Base-by-base conservation (phyloP, 1,140 invertebrate genomes). In the Magallana gigas region DNA sequence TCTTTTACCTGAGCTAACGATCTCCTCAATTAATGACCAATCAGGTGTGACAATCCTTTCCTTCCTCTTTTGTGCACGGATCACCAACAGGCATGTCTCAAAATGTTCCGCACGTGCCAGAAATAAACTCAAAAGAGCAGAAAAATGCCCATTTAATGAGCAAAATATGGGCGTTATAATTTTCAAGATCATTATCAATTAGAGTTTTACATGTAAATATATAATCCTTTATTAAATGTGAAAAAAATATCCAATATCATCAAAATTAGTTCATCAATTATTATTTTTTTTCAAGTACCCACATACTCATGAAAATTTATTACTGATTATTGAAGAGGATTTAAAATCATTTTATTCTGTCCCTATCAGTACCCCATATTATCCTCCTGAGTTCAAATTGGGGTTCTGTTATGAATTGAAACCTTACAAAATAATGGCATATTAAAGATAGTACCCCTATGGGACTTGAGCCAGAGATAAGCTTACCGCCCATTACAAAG, bases 361-460 rank as follows among this genome's bases (percentile, higher is more conserved):
- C 68, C 68, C 18, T 76, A 76, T 23, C 18, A 76, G 68, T 29
- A 36, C 68, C 68, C 68, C 68, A 76, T 76, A 76, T 29, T 76
- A 29, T 29, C 36, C 23, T 29, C 36, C 23, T 9, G 23, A 76
- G 68, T 76, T 76, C 68, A 76, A 76, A 29, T 29, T 36, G 68
- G 23, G 68, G 68, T 76, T 76, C 68, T 76, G 68, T 76, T 76
- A 76, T 76, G 36, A 76, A 76, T 76, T 76, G 68, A 76, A 76
- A 76, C 68, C 68, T 76, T 76, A 76, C 23, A 36, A 64, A 76
- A 76, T 76, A 76, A 76, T 76, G 68, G 68, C 68, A 76, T 29
- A 48, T 76, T 18, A 76, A 29, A 12, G 68, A 76, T 76, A 76
- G 23, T 76, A 29, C 68, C 68, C 68, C 68, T 76, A 76, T 76